These are phyloP conservation scores for Sebastolobus alascanus DNA, from an alignment of 2,797 vertebrate species.

Conservation along the genomic window DNA sequence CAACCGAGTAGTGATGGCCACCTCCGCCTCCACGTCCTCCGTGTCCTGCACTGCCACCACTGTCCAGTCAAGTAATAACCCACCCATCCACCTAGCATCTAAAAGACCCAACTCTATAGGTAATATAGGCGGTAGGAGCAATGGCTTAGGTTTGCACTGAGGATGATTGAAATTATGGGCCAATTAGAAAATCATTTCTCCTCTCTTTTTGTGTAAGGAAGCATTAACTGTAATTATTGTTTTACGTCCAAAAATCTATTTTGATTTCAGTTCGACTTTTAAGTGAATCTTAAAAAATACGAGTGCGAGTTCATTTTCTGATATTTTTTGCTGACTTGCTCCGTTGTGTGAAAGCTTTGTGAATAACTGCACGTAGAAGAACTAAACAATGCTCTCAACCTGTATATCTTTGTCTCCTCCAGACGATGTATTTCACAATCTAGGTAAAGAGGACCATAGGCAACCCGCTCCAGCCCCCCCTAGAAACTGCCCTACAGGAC, in stretches of 20 bases:
- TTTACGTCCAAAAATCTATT: too few relatives aligned
- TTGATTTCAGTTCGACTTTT: not conserved
- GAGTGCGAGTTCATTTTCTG: not conserved
- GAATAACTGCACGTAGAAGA: not conserved
- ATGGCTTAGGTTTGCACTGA: slow-evolving; percentile 64
- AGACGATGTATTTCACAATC: slow-evolving; percentile 96
- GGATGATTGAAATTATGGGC: not conserved
- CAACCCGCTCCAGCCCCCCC: slow-evolving; percentile 87
- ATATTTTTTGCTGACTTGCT: not conserved
- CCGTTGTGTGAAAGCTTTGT: not conserved
- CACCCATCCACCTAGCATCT: slow-evolving; percentile 90
- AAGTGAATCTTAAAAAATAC: not conserved
- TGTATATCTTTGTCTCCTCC: slow-evolving; percentile 27
- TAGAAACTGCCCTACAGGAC: slow-evolving; percentile 89
- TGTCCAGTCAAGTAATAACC: slow-evolving; percentile 94
- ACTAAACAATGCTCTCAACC: slow-evolving; percentile 14
- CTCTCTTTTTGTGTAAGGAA: not conserved
- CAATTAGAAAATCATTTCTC: not conserved
- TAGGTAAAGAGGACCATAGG: slow-evolving; percentile 94
- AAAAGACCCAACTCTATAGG: slow-evolving; percentile 93
- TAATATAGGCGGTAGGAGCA: slow-evolving; percentile 77
- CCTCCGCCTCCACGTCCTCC: slow-evolving; percentile 94
- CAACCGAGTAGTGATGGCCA: slow-evolving; percentile 95
- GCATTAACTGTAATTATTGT: not conserved
- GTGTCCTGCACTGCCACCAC: slow-evolving; percentile 97